These are phyloP conservation scores for Pangasius krempfi DNA, from an alignment of 2,797 vertebrate species.

Conservation along the genomic window DNA sequence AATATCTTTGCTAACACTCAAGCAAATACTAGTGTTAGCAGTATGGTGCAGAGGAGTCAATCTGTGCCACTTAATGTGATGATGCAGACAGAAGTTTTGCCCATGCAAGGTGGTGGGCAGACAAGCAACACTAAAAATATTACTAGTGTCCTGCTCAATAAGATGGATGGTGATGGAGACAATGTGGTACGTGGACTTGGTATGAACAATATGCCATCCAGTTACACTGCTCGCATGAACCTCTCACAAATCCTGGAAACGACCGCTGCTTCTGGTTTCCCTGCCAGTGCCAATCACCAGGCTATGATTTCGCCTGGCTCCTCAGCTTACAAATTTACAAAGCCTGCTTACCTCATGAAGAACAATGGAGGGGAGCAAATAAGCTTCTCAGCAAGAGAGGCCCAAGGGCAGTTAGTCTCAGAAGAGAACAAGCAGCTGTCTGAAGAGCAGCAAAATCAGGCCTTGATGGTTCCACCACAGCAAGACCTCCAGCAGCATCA, in stretches of 20 bases:
- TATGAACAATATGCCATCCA: conserved; percentile 88
- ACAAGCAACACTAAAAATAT: conserved; percentile 86
- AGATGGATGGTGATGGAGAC: conserved; percentile 88
- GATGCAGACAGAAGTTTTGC: conserved; percentile 93
- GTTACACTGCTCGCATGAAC: conserved; percentile 97
- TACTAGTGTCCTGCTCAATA: conserved; percentile 88
- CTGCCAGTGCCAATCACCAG: conserved; percentile 82
- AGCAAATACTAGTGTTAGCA: conserved; percentile 80
- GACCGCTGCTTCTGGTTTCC: conserved; percentile 71
- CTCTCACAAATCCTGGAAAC: conserved; percentile 97
- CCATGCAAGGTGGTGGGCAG: conserved; percentile 73
- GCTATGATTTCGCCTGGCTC: conserved; percentile 82
- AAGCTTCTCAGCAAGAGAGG: conserved; percentile 81
- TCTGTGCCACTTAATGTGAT: conserved; percentile 95
- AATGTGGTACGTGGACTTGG: conserved; percentile 87
- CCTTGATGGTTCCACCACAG: conserved; percentile 58
- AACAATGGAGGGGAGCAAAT: conserved; percentile 84
- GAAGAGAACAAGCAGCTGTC: conserved; percentile 74
- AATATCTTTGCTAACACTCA: conserved; percentile 84
- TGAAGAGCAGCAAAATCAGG: conserved; percentile 61
- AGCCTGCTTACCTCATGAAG: conserved; percentile 89
- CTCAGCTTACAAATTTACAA: conserved; percentile 85
- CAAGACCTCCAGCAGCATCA: conserved; percentile 64
- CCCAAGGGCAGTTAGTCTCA: conserved; percentile 81
- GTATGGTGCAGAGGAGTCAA: conserved; percentile 93